Percentiles rank a stretch among this genome's conserved stretches.
Conservation (phyloP, 2,797 vertebrate species). For the Gadopsis marmoratus region DNA sequence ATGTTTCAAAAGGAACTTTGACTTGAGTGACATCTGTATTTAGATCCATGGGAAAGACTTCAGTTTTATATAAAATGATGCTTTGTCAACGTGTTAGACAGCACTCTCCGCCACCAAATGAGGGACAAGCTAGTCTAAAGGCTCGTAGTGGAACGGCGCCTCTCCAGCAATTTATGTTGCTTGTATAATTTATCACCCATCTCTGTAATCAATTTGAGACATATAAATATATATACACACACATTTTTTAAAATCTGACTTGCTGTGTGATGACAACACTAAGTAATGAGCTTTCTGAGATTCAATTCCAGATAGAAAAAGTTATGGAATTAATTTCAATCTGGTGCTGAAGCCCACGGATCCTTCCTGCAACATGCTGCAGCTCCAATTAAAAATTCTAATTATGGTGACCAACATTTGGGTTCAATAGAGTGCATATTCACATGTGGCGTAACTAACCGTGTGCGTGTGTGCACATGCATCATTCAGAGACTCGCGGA, state of each 20-base stretch:
- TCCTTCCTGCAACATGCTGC: conserved; percentile 38
- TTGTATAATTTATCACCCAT: too few species aligned
- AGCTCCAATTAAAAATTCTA: conserved; percentile 58
- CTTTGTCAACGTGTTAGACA: background rate
- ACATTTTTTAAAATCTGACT: background rate
- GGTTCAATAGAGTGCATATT: conserved; percentile 26
- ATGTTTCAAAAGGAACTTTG: background rate
- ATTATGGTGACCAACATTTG: conserved; percentile 61
- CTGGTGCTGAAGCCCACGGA: conserved; percentile 29
- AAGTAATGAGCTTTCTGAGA: conserved; percentile 29
- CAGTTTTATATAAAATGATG: background rate
- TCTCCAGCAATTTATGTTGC: background rate
- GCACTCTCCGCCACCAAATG: background rate
- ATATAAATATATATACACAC: background rate
- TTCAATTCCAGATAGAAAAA: conserved; percentile 31
- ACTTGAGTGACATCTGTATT: background rate
- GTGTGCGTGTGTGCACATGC: background rate
- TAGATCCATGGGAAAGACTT: background rate
- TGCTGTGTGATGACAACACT: background rate
- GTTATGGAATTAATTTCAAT: conserved; percentile 61
- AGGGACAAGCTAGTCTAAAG: background rate
- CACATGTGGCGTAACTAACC: background rate
- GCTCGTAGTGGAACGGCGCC: too few species aligned
- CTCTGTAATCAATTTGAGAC: background rate
- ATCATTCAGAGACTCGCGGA: conserved; percentile 33